Percentiles rank a stretch among this genome's conserved stretches.
Conservation (phyloP, 2,888 invertebrate genomes). For the Balanococcus diminutus region DNA sequence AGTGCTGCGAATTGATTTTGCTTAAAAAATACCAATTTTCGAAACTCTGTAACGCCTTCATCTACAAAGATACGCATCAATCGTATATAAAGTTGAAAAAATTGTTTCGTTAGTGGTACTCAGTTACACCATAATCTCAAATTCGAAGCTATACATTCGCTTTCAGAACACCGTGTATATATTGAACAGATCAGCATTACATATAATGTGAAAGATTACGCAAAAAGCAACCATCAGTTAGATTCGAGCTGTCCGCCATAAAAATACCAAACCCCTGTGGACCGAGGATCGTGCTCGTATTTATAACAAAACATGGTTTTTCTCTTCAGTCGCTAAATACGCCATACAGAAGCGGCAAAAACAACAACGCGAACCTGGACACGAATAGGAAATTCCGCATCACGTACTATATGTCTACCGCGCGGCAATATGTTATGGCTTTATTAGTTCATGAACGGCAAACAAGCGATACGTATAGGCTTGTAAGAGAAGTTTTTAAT, state of each 20-base stretch:
- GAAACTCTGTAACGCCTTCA: too few relatives aligned
- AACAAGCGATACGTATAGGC: constrained; percentile 43
- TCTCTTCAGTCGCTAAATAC: neutral
- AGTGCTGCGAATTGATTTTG: too few relatives aligned
- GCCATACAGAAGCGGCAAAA: constrained; percentile 37
- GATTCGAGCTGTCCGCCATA: too few relatives aligned
- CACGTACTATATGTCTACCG: constrained; percentile 27
- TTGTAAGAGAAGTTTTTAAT: constrained; percentile 45
- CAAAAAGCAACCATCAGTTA: neutral
- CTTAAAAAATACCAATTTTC: too few relatives aligned
- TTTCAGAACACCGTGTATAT: neutral
- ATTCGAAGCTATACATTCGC: too few relatives aligned
- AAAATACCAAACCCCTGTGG: neutral
- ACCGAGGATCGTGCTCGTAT: neutral
- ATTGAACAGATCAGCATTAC: neutral
- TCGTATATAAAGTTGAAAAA: too few relatives aligned
- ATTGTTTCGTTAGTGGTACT: too few relatives aligned
- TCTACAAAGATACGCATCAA: too few relatives aligned
- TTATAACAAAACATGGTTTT: neutral
- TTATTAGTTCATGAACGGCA: constrained; percentile 35
- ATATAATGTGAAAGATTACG: neutral
- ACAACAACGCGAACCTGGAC: constrained; percentile 13
- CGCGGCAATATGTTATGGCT: constrained; percentile 31
- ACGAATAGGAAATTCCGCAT: constrained; percentile 15
- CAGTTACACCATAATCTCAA: too few relatives aligned